Conservation (phyloP, 2,888 invertebrate species). For the Blera fallax region DNA sequence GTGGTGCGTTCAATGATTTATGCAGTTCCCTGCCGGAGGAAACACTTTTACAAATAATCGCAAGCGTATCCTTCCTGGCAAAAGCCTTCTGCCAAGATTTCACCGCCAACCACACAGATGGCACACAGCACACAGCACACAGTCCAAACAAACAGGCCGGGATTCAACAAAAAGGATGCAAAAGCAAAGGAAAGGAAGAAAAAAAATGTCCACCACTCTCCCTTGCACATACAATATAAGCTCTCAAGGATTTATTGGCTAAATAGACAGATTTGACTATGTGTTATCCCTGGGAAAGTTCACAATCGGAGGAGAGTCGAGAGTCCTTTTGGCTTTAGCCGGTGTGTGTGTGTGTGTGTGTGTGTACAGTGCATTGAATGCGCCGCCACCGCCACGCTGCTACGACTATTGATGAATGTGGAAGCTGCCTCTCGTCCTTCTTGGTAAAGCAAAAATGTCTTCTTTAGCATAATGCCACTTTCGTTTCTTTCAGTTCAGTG, state of each 20-base stretch:
- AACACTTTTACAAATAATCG: constrained; percentile 70
- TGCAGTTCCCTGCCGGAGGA: constrained; percentile 51
- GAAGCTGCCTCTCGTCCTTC: constrained; percentile 55
- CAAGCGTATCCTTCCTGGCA: constrained; percentile 53
- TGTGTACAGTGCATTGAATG: constrained; percentile 58
- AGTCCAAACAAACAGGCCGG: constrained; percentile 49
- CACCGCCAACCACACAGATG: constrained; percentile 43
- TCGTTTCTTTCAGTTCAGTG: constrained; percentile 67
- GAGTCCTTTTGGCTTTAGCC: constrained; percentile 51
- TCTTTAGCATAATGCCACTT: constrained; percentile 73
- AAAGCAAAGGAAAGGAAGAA: background rate
- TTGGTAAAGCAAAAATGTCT: constrained; percentile 64
- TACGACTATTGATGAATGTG: constrained; percentile 70
- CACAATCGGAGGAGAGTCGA: constrained; percentile 64
- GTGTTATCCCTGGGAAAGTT: constrained; percentile 74
- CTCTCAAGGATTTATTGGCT: constrained; percentile 81
- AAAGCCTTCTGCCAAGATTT: constrained; percentile 42
- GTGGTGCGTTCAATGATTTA: constrained; percentile 67
- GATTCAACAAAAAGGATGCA: background rate
- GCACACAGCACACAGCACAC: constrained; percentile 22
- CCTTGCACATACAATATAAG: constrained; percentile 67
- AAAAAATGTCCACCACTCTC: constrained; percentile 46
- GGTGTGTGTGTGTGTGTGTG: too few species aligned
- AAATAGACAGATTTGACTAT: constrained; percentile 81
- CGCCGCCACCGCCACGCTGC: constrained; percentile 49